A percentile compares a stretch with the other conserved stretches of the same genome.
phyloP scores from a whole-genome alignment of 2,888 invertebrate genomes.

The Drosophila acutilabella region DNA sequence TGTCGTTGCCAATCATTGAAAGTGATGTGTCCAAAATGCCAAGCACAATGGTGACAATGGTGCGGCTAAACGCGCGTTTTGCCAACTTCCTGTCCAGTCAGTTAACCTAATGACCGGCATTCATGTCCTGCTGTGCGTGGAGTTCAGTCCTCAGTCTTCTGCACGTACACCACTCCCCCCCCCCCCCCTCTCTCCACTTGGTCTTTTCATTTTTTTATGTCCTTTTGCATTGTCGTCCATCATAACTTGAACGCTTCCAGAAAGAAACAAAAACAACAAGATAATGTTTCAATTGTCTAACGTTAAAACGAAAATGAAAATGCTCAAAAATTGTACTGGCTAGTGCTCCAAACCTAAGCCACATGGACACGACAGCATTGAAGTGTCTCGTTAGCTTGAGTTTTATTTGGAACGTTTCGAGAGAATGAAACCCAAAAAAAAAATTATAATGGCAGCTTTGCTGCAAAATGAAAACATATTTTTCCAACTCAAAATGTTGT shows the following conservation, averaged over 20 bases:
- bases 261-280: slow-evolving; percentile 1
- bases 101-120: slow-evolving; percentile 79
- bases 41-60: slow-evolving; percentile 60
- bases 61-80: slow-evolving; percentile 45
- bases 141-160: not conserved
- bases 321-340: slow-evolving; percentile 37
- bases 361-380: slow-evolving; percentile 31
- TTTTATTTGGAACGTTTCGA: slow-evolving; percentile 38
- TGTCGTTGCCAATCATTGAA: slow-evolving; percentile 68
- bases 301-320: slow-evolving; percentile 39
- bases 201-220: slow-evolving; percentile 55
- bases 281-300: slow-evolving; percentile 69
- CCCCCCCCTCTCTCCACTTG: not conserved
- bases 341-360: slow-evolving; percentile 14
- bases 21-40: slow-evolving; percentile 63
- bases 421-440: slow-evolving; percentile 1
- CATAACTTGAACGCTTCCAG: slow-evolving; percentile 46
- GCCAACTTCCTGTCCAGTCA: slow-evolving; percentile 68
- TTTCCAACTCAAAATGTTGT: slow-evolving; percentile 52
- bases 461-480: slow-evolving; percentile 68
- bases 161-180: not conserved
- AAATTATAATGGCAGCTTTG: slow-evolving; percentile 1
- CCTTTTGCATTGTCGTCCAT: slow-evolving; percentile 64
- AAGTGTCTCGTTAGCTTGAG: slow-evolving; percentile 3
- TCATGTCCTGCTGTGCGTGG: slow-evolving; percentile 52